These are phyloP conservation scores for Vulpes ferrilata DNA, from an alignment of 2,113 vertebrate genomes.

Conservation along the genomic window DNA sequence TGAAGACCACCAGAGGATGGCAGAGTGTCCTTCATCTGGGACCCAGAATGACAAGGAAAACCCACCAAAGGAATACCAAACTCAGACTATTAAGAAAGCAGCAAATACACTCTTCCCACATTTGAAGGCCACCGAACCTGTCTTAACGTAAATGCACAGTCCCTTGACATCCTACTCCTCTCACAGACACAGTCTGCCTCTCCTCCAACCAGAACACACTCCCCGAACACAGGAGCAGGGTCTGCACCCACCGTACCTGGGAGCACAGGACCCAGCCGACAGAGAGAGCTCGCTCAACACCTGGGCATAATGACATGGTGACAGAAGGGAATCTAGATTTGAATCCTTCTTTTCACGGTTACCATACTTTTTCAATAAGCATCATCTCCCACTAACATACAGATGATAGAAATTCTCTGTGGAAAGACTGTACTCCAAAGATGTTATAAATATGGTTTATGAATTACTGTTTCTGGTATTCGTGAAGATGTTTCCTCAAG, in stretches of 20 bases:
- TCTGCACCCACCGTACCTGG: accelerated
- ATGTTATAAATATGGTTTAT: conserved; percentile 64
- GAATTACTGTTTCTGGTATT: conserved; percentile 75
- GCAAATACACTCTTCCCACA: neutral
- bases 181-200: neutral
- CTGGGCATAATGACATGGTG: neutral
- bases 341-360: neutral
- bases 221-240: no score
- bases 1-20: neutral
- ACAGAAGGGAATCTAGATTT: neutral
- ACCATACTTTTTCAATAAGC: conserved; percentile 41
- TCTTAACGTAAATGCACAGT: no score
- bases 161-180: neutral
- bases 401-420: conserved; percentile 32
- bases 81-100: neutral
- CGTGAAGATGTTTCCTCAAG: conserved; percentile 67
- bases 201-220: neutral
- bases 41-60: neutral
- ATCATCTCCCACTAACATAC: neutral
- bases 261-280: no score
- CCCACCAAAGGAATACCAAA: neutral
- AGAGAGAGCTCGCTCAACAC: neutral
- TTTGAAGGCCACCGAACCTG: neutral
- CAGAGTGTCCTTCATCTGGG: neutral
- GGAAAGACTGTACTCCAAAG: conserved; percentile 59